These are phyloP conservation scores for Paramuricea clavata DNA, from an alignment of 92 coral and sea anemone genomes.

Conservation along the genomic window DNA sequence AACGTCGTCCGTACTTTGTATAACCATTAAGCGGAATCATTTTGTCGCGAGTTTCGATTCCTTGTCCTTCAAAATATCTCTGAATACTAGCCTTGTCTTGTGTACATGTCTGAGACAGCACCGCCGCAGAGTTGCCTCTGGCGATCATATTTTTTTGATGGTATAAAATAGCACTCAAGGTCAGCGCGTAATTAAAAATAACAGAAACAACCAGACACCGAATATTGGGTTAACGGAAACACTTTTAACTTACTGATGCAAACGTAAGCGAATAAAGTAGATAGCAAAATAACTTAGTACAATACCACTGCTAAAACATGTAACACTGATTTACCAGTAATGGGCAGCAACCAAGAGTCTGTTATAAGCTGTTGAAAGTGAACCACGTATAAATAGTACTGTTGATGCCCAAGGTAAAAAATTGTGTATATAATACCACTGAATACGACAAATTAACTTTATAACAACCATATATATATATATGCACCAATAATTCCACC, in stretches of 20 bases:
- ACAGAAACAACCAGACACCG: neutral
- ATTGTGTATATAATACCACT: neutral
- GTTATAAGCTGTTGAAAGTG: too few relatives aligned
- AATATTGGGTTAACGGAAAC: neutral
- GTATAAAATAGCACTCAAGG: neutral
- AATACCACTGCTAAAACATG: too few relatives aligned
- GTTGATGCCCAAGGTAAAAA: neutral
- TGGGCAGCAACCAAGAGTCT: too few relatives aligned
- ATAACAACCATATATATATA: neutral
- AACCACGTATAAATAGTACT: too few relatives aligned
- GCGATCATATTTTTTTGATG: slow-evolving; percentile 9
- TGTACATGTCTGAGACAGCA: neutral
- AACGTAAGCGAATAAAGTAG: too few relatives aligned
- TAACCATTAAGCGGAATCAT: slow-evolving; percentile 46
- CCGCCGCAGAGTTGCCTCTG: slow-evolving; percentile 17
- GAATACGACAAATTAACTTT: neutral
- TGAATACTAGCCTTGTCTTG: neutral
- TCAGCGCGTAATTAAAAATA: neutral
- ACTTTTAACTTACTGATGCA: too few relatives aligned
- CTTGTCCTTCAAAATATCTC: slow-evolving; percentile 14
- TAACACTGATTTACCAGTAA: too few relatives aligned
- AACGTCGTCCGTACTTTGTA: slow-evolving; percentile 2
- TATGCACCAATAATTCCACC: neutral
- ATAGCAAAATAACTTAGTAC: too few relatives aligned
- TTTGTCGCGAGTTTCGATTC: slow-evolving; percentile 23